These are phyloP conservation scores for Barypeithes pellucidus DNA, from an alignment of 2,888 invertebrate species.

Conservation along the genomic window DNA sequence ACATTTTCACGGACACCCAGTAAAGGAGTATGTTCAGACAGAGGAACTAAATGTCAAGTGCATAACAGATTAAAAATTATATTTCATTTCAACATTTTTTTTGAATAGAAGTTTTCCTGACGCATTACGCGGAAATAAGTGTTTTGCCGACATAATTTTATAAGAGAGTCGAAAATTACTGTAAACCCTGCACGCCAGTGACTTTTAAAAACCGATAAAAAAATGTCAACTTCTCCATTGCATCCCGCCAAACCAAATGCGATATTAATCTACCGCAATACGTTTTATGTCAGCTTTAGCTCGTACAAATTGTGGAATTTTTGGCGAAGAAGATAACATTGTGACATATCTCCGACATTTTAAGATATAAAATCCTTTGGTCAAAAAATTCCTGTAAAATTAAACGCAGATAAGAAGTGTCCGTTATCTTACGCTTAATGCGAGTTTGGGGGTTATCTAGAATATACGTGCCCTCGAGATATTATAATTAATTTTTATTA, in stretches of 20 bases:
- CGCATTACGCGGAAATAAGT: too few relatives aligned
- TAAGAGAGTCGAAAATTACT: neutral
- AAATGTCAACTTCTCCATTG: constrained; percentile 28
- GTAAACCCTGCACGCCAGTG: constrained; percentile 9
- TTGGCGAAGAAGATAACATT: constrained; percentile 19
- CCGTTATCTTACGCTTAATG: neutral
- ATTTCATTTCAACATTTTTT: too few relatives aligned
- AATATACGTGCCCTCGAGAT: neutral
- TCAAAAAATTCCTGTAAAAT: neutral
- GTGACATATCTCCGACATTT: constrained; percentile 19
- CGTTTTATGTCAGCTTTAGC: constrained; percentile 19
- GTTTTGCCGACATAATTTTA: too few relatives aligned
- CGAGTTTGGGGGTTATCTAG: neutral
- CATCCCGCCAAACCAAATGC: constrained; percentile 16
- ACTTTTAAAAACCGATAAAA: constrained; percentile 16
- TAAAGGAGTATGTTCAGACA: too few relatives aligned
- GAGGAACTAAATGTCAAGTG: too few relatives aligned
- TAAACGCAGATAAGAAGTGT: neutral
- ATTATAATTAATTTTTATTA: too few relatives aligned
- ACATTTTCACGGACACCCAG: too few relatives aligned
- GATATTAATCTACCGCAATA: constrained; percentile 25
- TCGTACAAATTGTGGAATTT: constrained; percentile 22
- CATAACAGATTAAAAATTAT: too few relatives aligned
- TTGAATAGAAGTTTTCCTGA: too few relatives aligned
- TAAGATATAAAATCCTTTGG: constrained; percentile 12